Evolutionary conservation across 2,797 vertebrate species (phyloP).

Genomic region (Columba guinea): DNA sequence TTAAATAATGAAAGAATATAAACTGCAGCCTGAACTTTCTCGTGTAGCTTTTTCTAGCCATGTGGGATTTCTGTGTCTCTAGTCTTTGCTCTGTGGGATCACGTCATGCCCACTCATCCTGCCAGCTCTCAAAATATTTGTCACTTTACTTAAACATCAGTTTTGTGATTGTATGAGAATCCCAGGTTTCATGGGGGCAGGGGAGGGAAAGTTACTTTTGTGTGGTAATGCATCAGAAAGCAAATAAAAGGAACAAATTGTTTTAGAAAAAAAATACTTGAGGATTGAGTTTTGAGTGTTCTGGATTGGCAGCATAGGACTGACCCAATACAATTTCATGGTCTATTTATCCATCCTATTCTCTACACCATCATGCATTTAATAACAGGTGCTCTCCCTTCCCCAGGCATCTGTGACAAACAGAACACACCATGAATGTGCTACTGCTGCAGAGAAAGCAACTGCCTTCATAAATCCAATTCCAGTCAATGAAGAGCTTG

Average conservation of each 20-base stretch:
- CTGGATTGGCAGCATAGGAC: not conserved
- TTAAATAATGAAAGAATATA: slow-evolving; percentile 25
- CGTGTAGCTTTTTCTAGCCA: not conserved
- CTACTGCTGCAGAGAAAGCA: slow-evolving; percentile 1
- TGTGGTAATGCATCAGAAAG: not conserved
- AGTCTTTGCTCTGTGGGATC: not conserved
- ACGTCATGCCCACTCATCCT: not conserved
- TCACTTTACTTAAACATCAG: not conserved
- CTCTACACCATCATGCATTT: not conserved
- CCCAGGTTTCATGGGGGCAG: not conserved
- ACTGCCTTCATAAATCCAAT: not conserved
- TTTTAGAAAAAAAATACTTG: not conserved
- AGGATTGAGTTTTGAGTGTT: not conserved
- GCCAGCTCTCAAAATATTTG: not conserved
- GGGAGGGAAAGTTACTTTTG: not conserved
- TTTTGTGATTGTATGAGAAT: not conserved
- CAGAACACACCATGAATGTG: not conserved
- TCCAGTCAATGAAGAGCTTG: not conserved
- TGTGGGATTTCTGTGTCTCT: not conserved
- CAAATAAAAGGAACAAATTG: not conserved
- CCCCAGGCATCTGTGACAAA: not conserved
- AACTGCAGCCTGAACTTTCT: slow-evolving; percentile 1
- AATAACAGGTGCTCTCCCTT: not conserved
- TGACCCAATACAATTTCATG: not conserved
- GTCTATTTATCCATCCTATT: not conserved